Evolutionary conservation across 2,888 invertebrate genomes (phyloP), one percentile per base, ranked within the genome.

Genomic region (Theodoxus fluviatilis): DNA sequence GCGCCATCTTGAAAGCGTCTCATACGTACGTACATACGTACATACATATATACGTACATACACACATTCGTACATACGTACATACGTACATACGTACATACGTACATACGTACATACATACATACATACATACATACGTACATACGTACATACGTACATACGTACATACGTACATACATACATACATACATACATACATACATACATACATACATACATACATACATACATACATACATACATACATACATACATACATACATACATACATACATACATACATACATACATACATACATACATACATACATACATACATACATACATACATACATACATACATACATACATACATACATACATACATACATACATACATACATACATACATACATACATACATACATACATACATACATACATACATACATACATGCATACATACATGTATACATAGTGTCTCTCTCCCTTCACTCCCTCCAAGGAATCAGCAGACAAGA

Each of bases 71-170:
- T 52, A 25, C 59, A 33, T 35, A 59, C 59, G n/a, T 35, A 59
- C 59, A 4, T 35, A 59, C 59, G n/a, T n/a, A 33, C 59, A 59
- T 35, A 59, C 59, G 35, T 35, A 59, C 59, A 59, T 35, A 33
- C 33, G 12, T 35, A 33, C 59, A 33, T 35, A 33, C 59, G 2
- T 25, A 59, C 59, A 33, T 25, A 59, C 59, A 59, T 25, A 59
- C 59, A 59, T 35, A 18, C 28, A 59, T n/a, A 15, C 59, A 59
- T 25, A 15, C 33, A 59, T 35, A 33, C 59, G n/a, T 18, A 33
- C 59, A 59, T 35, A 15, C 59, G 15, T 35, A 59, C 59, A 33
- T 35, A 59, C 59, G 35, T 35, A 59, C 59, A 33, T 25, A 59
- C 59, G 35, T 35, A 59, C 18, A 59, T 35, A 59, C 59, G n/a